Conservation (phyloP, 1,140 invertebrate genomes). For the Zaprionus tsacasi region DNA sequence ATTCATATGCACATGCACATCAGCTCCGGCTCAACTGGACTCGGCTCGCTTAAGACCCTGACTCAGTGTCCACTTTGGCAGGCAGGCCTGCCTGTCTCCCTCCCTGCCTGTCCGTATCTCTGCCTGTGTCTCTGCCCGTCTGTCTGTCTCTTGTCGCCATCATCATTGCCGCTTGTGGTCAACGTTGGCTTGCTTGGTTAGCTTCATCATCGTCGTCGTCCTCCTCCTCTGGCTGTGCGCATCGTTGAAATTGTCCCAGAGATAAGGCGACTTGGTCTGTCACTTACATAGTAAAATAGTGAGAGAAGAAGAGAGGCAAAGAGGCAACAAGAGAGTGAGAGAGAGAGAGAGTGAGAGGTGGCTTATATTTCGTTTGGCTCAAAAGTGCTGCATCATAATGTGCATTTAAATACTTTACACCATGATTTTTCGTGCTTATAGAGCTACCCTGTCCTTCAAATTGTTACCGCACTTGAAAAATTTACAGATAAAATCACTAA, state of each 20-base stretch:
- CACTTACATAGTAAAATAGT: not conserved
- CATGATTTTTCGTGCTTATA: slow-evolving; percentile 20
- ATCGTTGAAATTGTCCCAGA: slow-evolving; percentile 57
- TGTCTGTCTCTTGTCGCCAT: slow-evolving; percentile 18
- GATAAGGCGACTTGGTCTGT: slow-evolving; percentile 14
- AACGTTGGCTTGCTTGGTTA: slow-evolving; percentile 23
- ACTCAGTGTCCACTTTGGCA: slow-evolving; percentile 5
- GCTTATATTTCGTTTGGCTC: slow-evolving; percentile 30
- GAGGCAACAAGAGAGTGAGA: not conserved
- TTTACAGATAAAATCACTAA: no score
- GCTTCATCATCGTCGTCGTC: not conserved
- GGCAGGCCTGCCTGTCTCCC: not conserved
- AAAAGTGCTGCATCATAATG: slow-evolving; percentile 48
- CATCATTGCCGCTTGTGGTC: slow-evolving; percentile 32
- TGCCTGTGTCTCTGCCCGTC: not conserved
- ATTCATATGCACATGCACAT: slow-evolving; percentile 58
- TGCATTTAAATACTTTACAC: slow-evolving; percentile 61
- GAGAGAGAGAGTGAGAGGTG: slow-evolving; percentile 1
- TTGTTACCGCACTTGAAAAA: not conserved
- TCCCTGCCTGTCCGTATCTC: not conserved
- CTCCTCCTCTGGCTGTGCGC: not conserved
- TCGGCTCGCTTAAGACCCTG: slow-evolving; percentile 13
- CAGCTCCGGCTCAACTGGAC: slow-evolving; percentile 45
- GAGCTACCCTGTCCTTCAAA: not conserved
- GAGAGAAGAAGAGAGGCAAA: not conserved